Evolutionary conservation across 1,140 invertebrate species (phyloP).

Genomic region (Heliconius hewitsoni): DNA sequence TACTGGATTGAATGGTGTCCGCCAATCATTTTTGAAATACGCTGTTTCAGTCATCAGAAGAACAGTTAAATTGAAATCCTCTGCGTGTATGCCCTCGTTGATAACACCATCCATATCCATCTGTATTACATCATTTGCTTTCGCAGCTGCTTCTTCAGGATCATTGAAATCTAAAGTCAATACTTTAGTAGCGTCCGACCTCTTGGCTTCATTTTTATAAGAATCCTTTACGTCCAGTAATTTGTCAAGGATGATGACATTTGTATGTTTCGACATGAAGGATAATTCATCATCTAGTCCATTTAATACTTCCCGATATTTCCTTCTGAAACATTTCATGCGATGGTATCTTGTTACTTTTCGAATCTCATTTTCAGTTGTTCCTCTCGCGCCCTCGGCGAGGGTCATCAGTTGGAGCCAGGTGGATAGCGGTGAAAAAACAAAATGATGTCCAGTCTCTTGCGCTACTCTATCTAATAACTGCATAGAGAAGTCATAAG

Average conservation of each 20-base stretch:
- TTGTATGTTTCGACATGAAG: slow-evolving; percentile 44
- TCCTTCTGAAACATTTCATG: slow-evolving; percentile 55
- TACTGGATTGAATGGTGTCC: slow-evolving; percentile 82
- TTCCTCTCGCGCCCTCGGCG: slow-evolving; percentile 70
- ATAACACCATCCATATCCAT: slow-evolving; percentile 48
- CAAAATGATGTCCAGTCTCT: slow-evolving; percentile 60
- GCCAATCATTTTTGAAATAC: slow-evolving; percentile 88
- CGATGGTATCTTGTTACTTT: slow-evolving; percentile 64
- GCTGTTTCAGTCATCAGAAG: slow-evolving; percentile 86
- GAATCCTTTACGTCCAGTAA: slow-evolving; percentile 51
- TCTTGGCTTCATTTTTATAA: slow-evolving; percentile 47
- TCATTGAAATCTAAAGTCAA: slow-evolving; percentile 52
- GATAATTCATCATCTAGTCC: slow-evolving; percentile 47
- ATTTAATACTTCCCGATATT: slow-evolving; percentile 53
- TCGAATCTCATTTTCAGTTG: slow-evolving; percentile 68
- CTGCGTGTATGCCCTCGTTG: slow-evolving; percentile 46
- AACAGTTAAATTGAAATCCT: slow-evolving; percentile 79
- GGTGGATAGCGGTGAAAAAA: slow-evolving; percentile 75
- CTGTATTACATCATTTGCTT: slow-evolving; percentile 50
- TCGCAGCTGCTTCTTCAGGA: slow-evolving; percentile 39
- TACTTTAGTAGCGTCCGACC: slow-evolving; percentile 49
- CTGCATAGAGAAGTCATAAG: slow-evolving; percentile 62
- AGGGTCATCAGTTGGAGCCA: slow-evolving; percentile 76
- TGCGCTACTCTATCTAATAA: slow-evolving; percentile 57
- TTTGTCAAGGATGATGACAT: slow-evolving; percentile 55